These are phyloP conservation scores for Hepsetus odoe DNA, from an alignment of 2,113 vertebrate species.

Conservation along the genomic window DNA sequence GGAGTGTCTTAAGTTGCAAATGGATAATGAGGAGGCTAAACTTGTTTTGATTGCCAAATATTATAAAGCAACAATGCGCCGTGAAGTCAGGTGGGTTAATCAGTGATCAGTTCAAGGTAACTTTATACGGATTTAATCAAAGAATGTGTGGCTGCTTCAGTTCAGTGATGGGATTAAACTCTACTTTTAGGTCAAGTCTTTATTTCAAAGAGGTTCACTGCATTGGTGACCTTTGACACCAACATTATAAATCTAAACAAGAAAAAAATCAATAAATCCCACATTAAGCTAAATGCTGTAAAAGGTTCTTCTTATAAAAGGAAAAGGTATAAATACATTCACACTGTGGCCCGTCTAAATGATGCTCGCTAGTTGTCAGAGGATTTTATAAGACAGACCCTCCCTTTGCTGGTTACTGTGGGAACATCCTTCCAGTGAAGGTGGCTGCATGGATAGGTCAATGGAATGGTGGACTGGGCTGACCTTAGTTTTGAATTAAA, in stretches of 20 bases:
- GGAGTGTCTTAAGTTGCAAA: constrained; percentile 33
- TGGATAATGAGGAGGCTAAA: constrained; percentile 49
- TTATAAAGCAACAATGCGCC: constrained; percentile 50
- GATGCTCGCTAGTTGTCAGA: too few relatives aligned
- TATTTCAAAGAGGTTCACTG: constrained; percentile 31
- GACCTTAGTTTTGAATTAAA: too few relatives aligned
- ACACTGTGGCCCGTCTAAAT: too few relatives aligned
- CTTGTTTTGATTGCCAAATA: constrained; percentile 52
- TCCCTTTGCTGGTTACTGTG: too few relatives aligned
- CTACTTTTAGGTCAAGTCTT: constrained; percentile 17
- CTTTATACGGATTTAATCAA: constrained; percentile 30
- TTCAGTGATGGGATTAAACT: constrained; percentile 45
- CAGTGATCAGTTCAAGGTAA: constrained; percentile 51
- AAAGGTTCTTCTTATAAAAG: too few relatives aligned
- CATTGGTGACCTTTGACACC: constrained; percentile 28
- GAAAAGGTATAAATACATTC: too few relatives aligned
- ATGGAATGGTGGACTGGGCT: too few relatives aligned
- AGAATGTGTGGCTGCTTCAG: background rate
- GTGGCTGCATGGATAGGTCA: too few relatives aligned
- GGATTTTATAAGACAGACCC: too few relatives aligned
- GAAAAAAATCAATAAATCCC: background rate
- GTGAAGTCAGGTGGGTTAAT: constrained; percentile 50
- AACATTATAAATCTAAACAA: background rate
- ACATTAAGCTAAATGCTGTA: too few relatives aligned
- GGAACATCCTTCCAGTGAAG: too few relatives aligned